phyloP scores from a whole-genome alignment of 1,140 invertebrate genomes.

The Notospermus geniculatus region DNA sequence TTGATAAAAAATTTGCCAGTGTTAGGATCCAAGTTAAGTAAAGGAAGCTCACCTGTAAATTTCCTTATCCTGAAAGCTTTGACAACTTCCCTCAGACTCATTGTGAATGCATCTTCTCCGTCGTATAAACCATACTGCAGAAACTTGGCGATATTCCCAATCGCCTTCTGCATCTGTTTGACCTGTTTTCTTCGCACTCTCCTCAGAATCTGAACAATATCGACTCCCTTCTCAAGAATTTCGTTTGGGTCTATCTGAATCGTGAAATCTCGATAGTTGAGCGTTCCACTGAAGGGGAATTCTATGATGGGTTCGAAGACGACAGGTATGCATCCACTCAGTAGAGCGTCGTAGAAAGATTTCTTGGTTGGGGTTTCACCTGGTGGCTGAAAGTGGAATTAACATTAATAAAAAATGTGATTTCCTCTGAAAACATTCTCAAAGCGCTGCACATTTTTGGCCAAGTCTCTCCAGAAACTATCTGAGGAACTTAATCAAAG shows the following conservation, averaged over 20 bases:
- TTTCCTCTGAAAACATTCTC: too few species aligned
- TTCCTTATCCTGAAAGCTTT: too few species aligned
- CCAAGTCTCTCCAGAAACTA: too few species aligned
- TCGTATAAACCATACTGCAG: slow-evolving; percentile 7
- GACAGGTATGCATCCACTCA: neutral
- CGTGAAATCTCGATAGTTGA: neutral
- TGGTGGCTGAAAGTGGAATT: slow-evolving; percentile 6
- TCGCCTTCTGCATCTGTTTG: neutral
- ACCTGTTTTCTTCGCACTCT: neutral
- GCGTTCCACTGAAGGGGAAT: neutral
- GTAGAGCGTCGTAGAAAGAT: slow-evolving; percentile 7
- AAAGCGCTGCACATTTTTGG: too few species aligned
- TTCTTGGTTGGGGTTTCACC: neutral
- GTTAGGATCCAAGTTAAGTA: too few species aligned
- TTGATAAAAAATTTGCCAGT: too few species aligned
- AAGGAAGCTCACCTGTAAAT: too few species aligned
- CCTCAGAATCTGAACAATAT: neutral
- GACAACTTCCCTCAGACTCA: neutral
- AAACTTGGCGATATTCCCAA: neutral
- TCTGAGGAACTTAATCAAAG: too few species aligned
- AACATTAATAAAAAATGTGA: too few species aligned
- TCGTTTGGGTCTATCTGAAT: neutral
- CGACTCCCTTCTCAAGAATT: neutral
- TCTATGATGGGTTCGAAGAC: neutral
- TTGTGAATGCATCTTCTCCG: slow-evolving; percentile 1